Evolutionary conservation across 2,888 invertebrate genomes (phyloP).

Genomic region (Andricus curvator): DNA sequence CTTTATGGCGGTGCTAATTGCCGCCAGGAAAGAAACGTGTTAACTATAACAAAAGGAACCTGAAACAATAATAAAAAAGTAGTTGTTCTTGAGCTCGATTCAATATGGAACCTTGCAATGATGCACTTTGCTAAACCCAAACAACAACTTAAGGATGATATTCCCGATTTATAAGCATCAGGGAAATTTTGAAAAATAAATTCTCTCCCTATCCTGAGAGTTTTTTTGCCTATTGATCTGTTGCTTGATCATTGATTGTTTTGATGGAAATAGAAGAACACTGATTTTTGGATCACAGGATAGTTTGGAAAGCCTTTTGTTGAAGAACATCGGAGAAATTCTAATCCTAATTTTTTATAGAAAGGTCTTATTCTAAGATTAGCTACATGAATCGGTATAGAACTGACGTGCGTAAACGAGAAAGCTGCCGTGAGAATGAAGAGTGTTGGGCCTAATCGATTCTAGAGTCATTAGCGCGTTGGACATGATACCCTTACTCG

Average conservation of each 20-base stretch:
- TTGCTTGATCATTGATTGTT: background rate
- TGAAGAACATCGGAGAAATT: background rate
- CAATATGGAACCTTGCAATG: conserved; percentile 6
- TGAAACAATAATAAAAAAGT: conserved; percentile 46
- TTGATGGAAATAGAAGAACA: background rate
- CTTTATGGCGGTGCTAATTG: conserved; percentile 75
- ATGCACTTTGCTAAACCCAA: background rate
- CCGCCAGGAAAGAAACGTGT: conserved; percentile 69
- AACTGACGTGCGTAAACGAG: conserved; percentile 57
- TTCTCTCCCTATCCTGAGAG: no score
- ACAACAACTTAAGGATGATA: background rate
- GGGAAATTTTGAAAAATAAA: no score
- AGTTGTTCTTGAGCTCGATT: conserved; percentile 18
- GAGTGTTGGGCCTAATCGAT: conserved; percentile 70
- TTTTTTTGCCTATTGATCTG: no score
- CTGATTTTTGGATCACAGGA: background rate
- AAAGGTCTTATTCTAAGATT: background rate
- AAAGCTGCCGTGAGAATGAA: conserved; percentile 57
- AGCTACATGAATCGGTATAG: background rate
- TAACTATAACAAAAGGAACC: conserved; percentile 63
- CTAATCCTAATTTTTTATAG: background rate
- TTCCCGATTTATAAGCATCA: background rate
- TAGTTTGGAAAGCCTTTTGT: background rate
- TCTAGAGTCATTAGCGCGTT: conserved; percentile 72
- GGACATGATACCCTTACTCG: conserved; percentile 66